Base-by-base conservation (phyloP, 2,113 vertebrate genomes). In the Leptocoma aspasia region DNA sequence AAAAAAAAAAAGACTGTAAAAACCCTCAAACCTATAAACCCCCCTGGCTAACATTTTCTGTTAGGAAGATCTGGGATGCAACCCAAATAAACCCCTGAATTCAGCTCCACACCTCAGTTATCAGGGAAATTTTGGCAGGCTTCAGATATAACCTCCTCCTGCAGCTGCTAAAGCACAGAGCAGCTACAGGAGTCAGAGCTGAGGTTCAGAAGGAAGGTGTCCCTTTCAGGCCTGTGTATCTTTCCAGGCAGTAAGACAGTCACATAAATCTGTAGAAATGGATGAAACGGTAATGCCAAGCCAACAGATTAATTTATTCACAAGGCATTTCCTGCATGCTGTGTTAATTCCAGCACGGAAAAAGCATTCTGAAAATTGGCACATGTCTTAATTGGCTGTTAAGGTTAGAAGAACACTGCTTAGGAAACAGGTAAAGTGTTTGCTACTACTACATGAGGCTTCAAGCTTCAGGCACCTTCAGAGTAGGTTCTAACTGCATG, bases 21-120 rank as follows among this genome's bases (percentile, higher is more conserved):
- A 60, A 27, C n/a, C 15, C 21, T 17, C 15, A 30, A 56, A 39
- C 8, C n/a, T 70, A 4, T 30, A 47, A 63, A 33, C 2, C 3
- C 7, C 6, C 13, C 41, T 35, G 13, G 6, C 3, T 39, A 75
- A 35, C 0, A 0, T 39, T 57, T 19, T 37, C 5, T 44, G 4
- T 35, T 23, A 63, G 30, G 21, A 21, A 47, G 7, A 53, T 31
- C 11, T 83, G 47, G 11, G 15, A 49, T 45, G 27, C 18, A 59
- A 63, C 8, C 6, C 19, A n/a, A 35, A 59, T 13, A 80, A 80
- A 77, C 1, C 2, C 10, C 22, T 42, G 12, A 72, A 71, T 75
- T 13, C 45, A 89, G 11, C 13, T 75, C 22, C 35, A 82, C 5
- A 61, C 6, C 14, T 13, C 39, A 31, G 10, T n/a, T 53, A 61